Base-by-base conservation (phyloP, 23 tunicate species). In the Ascidia mentula region DNA sequence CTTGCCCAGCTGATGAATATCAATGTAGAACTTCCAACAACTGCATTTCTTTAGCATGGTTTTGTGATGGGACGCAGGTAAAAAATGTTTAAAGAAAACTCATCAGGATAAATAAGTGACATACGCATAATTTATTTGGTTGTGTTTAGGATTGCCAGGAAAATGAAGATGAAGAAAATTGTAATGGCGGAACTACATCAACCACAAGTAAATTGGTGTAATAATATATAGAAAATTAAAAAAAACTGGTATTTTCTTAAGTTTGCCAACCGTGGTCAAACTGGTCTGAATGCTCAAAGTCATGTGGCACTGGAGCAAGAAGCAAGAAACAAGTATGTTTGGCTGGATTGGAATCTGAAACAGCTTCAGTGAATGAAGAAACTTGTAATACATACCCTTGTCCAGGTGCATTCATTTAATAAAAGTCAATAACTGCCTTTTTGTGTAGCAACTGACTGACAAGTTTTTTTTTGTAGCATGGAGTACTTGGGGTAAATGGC, bases 51-150 rank as follows among this genome's bases (percentile, higher is more conserved):
- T 22, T 4, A 5, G 60, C 37, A 37, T 85, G 74, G 46, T 60
- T 85, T 38, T 90, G 96, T 80, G 96, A 90, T 72, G 83, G 80
- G 2, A 34, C 45, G 24, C 83, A 37, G 78, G 96, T 90, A 73
- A 75, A 82, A 9, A 28, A 6, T 53, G 13, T 28, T 5, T 53
- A 53, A 53, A 5, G 28, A 5, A 53, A 5, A 53, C 24, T 53
- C 13, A 5, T 5, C 13, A 53, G 7, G 4, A 20, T 53, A 53
- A 9, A n/a, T 42, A 9, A 9, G 15, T 42, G 24, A 5, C 24
- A 5, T 53, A 53, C 24, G 1, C 65, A 20, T 53, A 28, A 53
- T 53, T 53, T 5, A 1, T 53, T 53, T 5, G 65, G 7, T 53
- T 12, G 15, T 70, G 31, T 86, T 40, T 39, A 89, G 95, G 95